Base-by-base conservation (phyloP, 2,888 invertebrate species). In the Folsomia manolachei region DNA sequence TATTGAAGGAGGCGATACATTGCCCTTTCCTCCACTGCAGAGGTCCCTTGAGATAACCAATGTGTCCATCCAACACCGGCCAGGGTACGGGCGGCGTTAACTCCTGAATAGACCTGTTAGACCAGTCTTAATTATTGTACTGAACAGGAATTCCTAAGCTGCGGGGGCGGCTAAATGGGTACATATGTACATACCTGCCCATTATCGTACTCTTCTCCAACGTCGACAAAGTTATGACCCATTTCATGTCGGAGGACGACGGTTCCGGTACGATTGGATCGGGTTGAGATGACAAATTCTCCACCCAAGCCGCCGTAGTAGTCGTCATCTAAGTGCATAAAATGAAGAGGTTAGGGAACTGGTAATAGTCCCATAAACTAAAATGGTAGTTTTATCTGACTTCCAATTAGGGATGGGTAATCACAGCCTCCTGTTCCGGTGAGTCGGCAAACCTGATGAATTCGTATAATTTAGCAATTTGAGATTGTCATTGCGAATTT, bases 241-340 rank as follows among this genome's bases (percentile, higher is more conserved):
- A 75, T 73, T 63, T 75, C 75, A 39, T 73, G 73, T 0, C 75
- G 51, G 1, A 78, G 65, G 2, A 78, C 75, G 23, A 74, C 74
- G n/a, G 75, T 78, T 0, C 79, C 80, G 11, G 80, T 80, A n/a
- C 78, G 60, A 11, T 75, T 68, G 60, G 75, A 75, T 53, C 56
- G 74, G 1, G 80, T 80, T 1, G 77, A 80, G 52, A 80, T 79
- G 4, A 80, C 80, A 66, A 80, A 80, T 39, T 80, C 80, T 19
- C 80, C 80, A 4, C 80, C 80, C 7, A 80, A 62, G n/a, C 80
- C 80, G 39, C 39, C 39, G 14, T 39, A 39, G 39, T 39, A 39
- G 14, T 39, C 39, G n/a, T n/a, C n/a, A n/a, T n/a, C n/a, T n/a
- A n/a, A n/a, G n/a, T n/a, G n/a, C n/a, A n/a, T n/a, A n/a, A n/a